Evolutionary conservation across 2,888 invertebrate species (phyloP).

Genomic region (Brenthis daphne): DNA sequence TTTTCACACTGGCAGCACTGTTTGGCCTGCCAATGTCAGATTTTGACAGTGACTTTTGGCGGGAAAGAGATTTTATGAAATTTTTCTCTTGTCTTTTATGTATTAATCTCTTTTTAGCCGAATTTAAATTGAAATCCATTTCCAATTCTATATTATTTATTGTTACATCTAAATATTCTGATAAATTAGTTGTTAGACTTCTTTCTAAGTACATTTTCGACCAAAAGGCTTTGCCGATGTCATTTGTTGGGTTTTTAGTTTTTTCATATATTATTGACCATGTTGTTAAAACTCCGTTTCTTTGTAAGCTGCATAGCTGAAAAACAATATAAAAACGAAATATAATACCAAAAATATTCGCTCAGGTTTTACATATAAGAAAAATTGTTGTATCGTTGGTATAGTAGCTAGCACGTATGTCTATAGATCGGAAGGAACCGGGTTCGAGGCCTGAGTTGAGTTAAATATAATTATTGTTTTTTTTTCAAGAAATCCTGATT

Average conservation of each 20-base stretch:
- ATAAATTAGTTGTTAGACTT: constrained; percentile 56
- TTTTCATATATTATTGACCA: constrained; percentile 72
- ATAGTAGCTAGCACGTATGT: too few relatives aligned
- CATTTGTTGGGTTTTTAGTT: constrained; percentile 46
- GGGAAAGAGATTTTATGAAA: constrained; percentile 44
- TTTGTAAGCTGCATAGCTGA: constrained; percentile 66
- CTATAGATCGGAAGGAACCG: too few relatives aligned
- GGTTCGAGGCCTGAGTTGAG: not conserved
- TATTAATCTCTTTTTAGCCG: constrained; percentile 61
- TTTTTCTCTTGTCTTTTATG: constrained; percentile 55
- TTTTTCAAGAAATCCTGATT: not conserved
- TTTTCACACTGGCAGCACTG: constrained; percentile 60
- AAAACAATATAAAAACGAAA: constrained; percentile 34
- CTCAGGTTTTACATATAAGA: not conserved
- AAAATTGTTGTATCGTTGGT: not conserved
- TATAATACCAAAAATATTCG: not conserved
- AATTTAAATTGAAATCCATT: constrained; percentile 59
- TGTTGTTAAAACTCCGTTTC: constrained; percentile 61
- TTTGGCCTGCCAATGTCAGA: constrained; percentile 55
- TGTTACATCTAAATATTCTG: constrained; percentile 52
- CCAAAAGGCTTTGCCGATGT: constrained; percentile 69
- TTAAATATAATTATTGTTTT: not conserved
- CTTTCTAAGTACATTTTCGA: constrained; percentile 67
- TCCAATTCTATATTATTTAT: constrained; percentile 33
- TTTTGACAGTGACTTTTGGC: constrained; percentile 52